Base-by-base conservation (phyloP, 2,888 invertebrate species). In the Trichogramma dendrolimi region DNA sequence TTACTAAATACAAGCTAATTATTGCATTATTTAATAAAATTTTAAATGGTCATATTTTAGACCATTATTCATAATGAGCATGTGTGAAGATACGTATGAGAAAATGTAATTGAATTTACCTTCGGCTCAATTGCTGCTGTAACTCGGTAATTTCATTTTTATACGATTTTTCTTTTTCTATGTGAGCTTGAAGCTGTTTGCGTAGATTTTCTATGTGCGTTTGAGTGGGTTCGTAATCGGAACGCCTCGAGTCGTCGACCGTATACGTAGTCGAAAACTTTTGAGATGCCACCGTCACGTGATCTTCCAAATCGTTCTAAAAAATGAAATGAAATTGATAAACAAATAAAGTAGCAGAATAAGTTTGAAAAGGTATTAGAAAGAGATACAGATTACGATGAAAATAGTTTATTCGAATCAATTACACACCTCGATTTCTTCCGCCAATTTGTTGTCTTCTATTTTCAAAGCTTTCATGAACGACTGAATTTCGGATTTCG, bases 101-200 rank as follows among this genome's bases (percentile, higher is more conserved):
- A 27, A 46, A 46, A 46, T 10, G 46, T 2, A 8, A 46, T 10
- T 38, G 41, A 42, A 50, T 49, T 44, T 68, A 74, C 71, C 72
- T 70, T 41, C 74, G 72, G 55, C 81, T 80, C 4, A 85, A 72
- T 60, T 82, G 80, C 11, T 81, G 74, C 5, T 83, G 81, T 44
- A 85, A 69, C 42, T 83, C 83, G 61, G 81, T 75, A 42, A 84
- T 82, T 63, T 84, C 84, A 2, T 80, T 78, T 65, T 84, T 84
- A 49, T 81, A 82, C 47, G 81, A 81, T 59, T 78, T 82, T 55
- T 76, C 76, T 14, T 75, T 73, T 27, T 77, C 75, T 56, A 68
- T 58, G 5, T 71, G 64, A 14, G 73, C 68, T 11, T 75, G 73
- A 48, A 76, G 58, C 58, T 78, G 77, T 48, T 70, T 72, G n/a